Evolutionary conservation across 2,797 vertebrate species (phyloP), one percentile per base, ranked within the genome.

Genomic region (Protonibea diacanthus): DNA sequence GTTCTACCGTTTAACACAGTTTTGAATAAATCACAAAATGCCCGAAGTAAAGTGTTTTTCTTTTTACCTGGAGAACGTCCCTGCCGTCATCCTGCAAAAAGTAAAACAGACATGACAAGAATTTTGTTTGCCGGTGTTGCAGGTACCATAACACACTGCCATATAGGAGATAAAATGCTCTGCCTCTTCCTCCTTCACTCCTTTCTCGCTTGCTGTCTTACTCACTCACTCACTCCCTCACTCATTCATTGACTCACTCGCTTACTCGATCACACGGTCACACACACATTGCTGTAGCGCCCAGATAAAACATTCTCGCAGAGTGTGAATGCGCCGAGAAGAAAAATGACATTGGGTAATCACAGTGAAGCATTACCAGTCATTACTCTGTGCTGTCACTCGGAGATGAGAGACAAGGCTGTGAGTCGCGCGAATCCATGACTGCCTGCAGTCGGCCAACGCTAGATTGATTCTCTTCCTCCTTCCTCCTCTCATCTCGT

Each of bases 291-390:
- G 76, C 83, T 88, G 87, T 74, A 64, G 76, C 27, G 63, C 51
- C 56, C 59, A 93, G 91, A 93, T 92, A 91, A 93, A 91, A 89
- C 87, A 83, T 88, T 88, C 81, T 84, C 85, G 45, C n/a, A 1
- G 93, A 95, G 93, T 94, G 91, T 88, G 91, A 86, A 90, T 93
- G 91, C 89, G 86, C 88, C 87, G 40, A 90, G 94, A 93, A 89
- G 95, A 94, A 93, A 94, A 91, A 85, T 89, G 95, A 93, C 74
- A 0, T 86, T 86, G 89, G 84, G 85, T 91, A 93, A 93, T 94
- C 90, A 91, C 86, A 84, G 84, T 81, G 75, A 89, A 89, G 90
- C 83, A 75, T 92, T 91, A 93, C 88, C 81, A 80, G 85, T 92
- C 90, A 92, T 94, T 93, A 92, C 93, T 93, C 89, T 89, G 78